A percentile compares a stretch with the other conserved stretches of the same genome.
These are phyloP conservation scores for Drosophila mojavensis DNA, from an alignment of 1,140 invertebrate species.

Conservation along the genomic window DNA sequence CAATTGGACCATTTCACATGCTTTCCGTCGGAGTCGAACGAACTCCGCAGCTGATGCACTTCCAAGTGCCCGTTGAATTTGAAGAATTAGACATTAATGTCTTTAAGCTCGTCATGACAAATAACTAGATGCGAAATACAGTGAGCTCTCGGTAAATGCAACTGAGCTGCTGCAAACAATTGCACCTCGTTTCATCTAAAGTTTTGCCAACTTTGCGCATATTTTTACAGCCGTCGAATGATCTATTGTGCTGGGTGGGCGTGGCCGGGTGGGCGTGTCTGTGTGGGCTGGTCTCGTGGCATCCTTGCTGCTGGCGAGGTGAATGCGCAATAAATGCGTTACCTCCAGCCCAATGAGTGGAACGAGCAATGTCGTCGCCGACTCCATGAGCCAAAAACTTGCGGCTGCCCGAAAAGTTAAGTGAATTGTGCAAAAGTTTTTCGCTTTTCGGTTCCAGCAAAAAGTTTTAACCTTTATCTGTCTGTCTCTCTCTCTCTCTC, in stretches of 20 bases:
- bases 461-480: conserved; percentile 44
- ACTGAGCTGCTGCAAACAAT: conserved; percentile 54
- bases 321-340: conserved; percentile 56
- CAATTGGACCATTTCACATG: conserved; percentile 30
- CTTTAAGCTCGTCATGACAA: conserved; percentile 50
- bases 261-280: conserved; percentile 13
- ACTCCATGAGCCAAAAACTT: conserved; percentile 46
- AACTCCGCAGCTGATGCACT: no score
- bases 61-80: not conserved
- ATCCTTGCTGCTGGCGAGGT: conserved; percentile 42
- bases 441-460: conserved; percentile 62
- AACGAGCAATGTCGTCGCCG: conserved; percentile 34
- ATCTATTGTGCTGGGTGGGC: conserved; percentile 59
- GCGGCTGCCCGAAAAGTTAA: conserved; percentile 70
- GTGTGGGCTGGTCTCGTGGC: not conserved
- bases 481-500: not conserved
- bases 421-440: conserved; percentile 80
- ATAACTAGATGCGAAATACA: conserved; percentile 49
- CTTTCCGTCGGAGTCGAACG: not conserved
- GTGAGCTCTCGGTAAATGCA: conserved; percentile 48
- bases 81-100: conserved; percentile 48
- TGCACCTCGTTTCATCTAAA: conserved; percentile 45
- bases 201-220: conserved; percentile 48
- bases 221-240: conserved; percentile 46
- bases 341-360: conserved; percentile 11